Evolutionary conservation across 35 echinoderm and acorn worm genomes (phyloP), one percentile per base, ranked within the genome.

Genomic region (Lytechinus variegatus): DNA sequence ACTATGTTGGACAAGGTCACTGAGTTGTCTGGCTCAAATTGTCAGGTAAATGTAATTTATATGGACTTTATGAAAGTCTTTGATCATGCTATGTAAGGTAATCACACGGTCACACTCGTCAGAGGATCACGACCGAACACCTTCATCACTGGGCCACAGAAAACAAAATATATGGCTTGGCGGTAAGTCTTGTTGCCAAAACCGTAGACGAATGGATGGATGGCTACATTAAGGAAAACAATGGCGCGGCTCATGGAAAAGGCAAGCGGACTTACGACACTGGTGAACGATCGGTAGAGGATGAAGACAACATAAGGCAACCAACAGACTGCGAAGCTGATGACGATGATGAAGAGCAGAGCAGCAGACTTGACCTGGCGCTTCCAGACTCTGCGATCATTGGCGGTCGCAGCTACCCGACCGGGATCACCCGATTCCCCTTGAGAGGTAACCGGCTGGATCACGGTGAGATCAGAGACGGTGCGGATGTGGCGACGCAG

Each of bases 131-230:
- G 66, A 79, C n/a, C 24, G 66, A 24, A 79, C 66, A 79, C 8
- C n/a, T 79, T 79, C 16, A 79, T 79, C 19, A 79, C 4, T 24
- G 66, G 66, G 66, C 66, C 16, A 79, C 88, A 90, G 52, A 90
- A 90, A 44, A 90, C 28, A 28, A 33, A 52, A 44, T 7, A 14
- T 16, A 90, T 54, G 9, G 88, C 88, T 12, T 90, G 28, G 8
- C 88, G 88, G n/a, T 52, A 90, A 9, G 52, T 54, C 29, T 90
- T 90, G 88, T 90, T 90, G 11, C 88, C 88, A 52, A 90, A 90
- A 19, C 88, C 88, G 52, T 90, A 90, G 11, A 90, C 52, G 7
- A 52, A 90, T 4, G 88, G 88, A 90, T 90, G 33, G 4, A 90
- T 10, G 11, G 88, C 88, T 54, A 29, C 88, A 6, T 28, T 44